phyloP scores from a whole-genome alignment of 2,888 invertebrate genomes.

The Callyntrura sp. region DNA sequence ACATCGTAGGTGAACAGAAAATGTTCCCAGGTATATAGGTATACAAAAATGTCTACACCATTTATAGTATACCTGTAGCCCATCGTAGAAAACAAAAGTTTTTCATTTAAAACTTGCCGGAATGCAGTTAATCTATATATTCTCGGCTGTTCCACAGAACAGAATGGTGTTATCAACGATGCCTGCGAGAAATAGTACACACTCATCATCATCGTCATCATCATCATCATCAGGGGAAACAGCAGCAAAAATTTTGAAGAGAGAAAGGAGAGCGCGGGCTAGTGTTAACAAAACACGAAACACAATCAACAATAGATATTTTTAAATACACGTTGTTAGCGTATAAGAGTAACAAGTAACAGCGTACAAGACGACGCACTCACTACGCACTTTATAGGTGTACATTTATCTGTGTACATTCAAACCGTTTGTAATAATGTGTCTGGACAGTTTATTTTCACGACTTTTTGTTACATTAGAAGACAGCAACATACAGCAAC shows the following conservation, averaged over 20 bases:
- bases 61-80: not conserved
- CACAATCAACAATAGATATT: slow-evolving; percentile 16
- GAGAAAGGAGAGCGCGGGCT: not conserved
- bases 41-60: not conserved
- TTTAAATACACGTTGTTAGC: not conserved
- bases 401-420: not conserved
- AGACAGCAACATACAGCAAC: slow-evolving; percentile 51
- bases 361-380: not conserved
- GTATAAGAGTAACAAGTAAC: not conserved
- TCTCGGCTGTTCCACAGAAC: slow-evolving; percentile 44
- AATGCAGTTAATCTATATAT: slow-evolving; percentile 66
- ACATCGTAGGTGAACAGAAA: slow-evolving; percentile 24
- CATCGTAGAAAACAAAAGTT: slow-evolving; percentile 40
- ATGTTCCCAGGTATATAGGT: not conserved
- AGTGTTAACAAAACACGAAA: slow-evolving; percentile 23
- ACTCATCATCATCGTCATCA: slow-evolving; percentile 28
- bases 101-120: slow-evolving; percentile 62
- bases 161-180: slow-evolving; percentile 67
- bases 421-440: slow-evolving; percentile 51
- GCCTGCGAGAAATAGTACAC: slow-evolving; percentile 71
- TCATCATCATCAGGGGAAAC: not conserved
- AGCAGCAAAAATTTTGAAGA: not conserved
- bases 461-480: slow-evolving; percentile 46
- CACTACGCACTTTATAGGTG: slow-evolving; percentile 6
- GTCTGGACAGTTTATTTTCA: slow-evolving; percentile 66